Evolutionary conservation across 2,113 vertebrate species (phyloP).

Genomic region (Xerus inauris): DNA sequence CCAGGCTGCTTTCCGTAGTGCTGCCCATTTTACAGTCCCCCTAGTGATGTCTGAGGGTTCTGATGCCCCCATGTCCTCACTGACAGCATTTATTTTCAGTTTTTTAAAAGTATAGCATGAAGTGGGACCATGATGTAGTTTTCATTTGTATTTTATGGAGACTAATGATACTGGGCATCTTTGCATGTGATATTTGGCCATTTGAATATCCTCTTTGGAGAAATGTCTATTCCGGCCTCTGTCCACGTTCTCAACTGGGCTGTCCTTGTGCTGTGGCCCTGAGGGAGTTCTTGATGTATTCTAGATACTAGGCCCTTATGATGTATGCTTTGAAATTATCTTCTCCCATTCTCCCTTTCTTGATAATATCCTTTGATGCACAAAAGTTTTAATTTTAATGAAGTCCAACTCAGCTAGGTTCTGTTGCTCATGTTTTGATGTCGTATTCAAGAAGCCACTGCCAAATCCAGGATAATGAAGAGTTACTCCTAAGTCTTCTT

Average conservation of each 20-base stretch:
- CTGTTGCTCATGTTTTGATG: background rate
- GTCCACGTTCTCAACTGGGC: background rate
- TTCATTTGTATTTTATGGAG: background rate
- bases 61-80: background rate
- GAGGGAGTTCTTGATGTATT: background rate
- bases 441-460: background rate
- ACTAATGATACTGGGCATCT: background rate
- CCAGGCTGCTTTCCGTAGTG: background rate
- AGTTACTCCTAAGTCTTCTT: background rate
- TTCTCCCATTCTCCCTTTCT: conserved; percentile 4
- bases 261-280: background rate
- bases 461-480: background rate
- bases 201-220: background rate
- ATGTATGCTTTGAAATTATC: background rate
- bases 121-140: background rate
- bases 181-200: background rate
- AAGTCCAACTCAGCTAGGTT: background rate
- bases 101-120: background rate
- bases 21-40: background rate
- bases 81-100: background rate
- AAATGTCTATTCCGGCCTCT: background rate
- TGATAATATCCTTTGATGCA: background rate
- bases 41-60: background rate
- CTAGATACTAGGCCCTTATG: background rate
- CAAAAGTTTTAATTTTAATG: background rate